Evolutionary conservation across 2,888 invertebrate species (phyloP).

Genomic region (Koerneria pararmatus): DNA sequence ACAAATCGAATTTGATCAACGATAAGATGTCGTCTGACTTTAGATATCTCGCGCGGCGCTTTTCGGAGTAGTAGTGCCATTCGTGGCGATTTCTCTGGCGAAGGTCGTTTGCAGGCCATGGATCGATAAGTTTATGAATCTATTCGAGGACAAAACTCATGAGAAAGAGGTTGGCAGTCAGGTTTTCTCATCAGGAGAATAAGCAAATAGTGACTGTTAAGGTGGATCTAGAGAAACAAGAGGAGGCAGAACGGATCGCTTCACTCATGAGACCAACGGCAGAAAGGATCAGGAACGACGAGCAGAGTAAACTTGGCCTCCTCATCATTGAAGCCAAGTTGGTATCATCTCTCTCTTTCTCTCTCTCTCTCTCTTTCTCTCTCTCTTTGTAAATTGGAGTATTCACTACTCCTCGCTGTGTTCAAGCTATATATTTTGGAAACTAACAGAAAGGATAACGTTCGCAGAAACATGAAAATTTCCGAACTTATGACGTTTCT

Average conservation of each 20-base stretch:
- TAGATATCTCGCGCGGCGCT: conserved; percentile 40
- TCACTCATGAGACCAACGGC: conserved; percentile 85
- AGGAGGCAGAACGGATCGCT: conserved; percentile 45
- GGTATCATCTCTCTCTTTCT: no score
- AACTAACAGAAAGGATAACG: background rate
- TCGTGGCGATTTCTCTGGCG: conserved; percentile 18
- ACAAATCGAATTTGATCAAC: background rate
- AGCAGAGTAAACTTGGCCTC: conserved; percentile 78
- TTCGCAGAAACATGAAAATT: conserved; percentile 21
- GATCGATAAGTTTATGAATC: conserved; percentile 32
- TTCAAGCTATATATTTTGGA: background rate
- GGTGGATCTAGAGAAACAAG: conserved; percentile 49
- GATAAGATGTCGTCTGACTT: no score
- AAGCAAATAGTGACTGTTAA: conserved; percentile 14
- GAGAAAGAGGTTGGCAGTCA: conserved; percentile 31
- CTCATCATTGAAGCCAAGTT: conserved; percentile 77
- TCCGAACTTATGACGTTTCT: no score
- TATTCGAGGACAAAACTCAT: conserved; percentile 42
- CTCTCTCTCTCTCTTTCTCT: no score
- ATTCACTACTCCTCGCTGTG: no score
- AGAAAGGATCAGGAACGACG: conserved; percentile 76
- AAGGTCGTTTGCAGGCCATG: conserved; percentile 40
- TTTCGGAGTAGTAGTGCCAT: conserved; percentile 45
- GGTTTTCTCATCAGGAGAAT: background rate
- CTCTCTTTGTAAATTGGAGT: no score